Percentiles rank a stretch among this genome's conserved stretches.
phyloP scores from a whole-genome alignment of 2,888 invertebrate species.

The Ichneumoninae sp. region DNA sequence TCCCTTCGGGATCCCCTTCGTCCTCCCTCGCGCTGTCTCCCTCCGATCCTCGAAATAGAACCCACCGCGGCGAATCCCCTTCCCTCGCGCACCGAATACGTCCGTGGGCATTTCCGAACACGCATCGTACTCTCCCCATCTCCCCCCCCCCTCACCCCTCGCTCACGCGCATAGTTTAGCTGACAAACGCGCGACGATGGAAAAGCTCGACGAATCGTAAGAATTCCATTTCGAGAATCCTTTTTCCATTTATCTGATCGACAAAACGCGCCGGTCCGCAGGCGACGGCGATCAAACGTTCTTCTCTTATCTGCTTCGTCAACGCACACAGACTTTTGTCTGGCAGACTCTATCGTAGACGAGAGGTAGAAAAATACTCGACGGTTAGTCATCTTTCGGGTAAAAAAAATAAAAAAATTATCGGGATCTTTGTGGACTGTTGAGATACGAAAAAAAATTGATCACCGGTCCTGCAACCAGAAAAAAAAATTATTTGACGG shows the following conservation, averaged over 20 bases:
- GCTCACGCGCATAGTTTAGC: conserved; percentile 21
- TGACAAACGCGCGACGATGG: conserved; percentile 15
- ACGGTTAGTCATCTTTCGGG: neutral
- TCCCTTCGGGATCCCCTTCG: conserved; percentile 15
- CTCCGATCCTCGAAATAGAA: conserved; percentile 46
- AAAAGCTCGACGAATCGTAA: conserved; percentile 46
- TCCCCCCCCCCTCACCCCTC: neutral
- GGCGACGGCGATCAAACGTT: neutral
- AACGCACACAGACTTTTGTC: conserved; percentile 17
- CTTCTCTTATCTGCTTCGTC: neutral
- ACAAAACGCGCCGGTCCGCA: neutral
- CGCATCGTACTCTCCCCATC: conserved; percentile 12
- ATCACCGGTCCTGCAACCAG: neutral
- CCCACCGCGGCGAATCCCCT: conserved; percentile 13
- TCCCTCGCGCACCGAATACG: conserved; percentile 5
- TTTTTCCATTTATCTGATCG: conserved; percentile 50
- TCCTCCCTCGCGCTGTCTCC: conserved; percentile 28
- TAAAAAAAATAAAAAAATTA: conserved; percentile 13
- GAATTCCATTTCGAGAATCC: conserved; percentile 37
- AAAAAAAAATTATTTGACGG: neutral
- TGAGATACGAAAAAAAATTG: neutral
- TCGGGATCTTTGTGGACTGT: no score
- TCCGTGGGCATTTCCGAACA: conserved; percentile 38
- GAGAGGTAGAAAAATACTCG: neutral
- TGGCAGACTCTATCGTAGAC: neutral